phyloP scores from a whole-genome alignment of 2,888 invertebrate genomes.

The Imbricaverruca yamaguchii region DNA sequence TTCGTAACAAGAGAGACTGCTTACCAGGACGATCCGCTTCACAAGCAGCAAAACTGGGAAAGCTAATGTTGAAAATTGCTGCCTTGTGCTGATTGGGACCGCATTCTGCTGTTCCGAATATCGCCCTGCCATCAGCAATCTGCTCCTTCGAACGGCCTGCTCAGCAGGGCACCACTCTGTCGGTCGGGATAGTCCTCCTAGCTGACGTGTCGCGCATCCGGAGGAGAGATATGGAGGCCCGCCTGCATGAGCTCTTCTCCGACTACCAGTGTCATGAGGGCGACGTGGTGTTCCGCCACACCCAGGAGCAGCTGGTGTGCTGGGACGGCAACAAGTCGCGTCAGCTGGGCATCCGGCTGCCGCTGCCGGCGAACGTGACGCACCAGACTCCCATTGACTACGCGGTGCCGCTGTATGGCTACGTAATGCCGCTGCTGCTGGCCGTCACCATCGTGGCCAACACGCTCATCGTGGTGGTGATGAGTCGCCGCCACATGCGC shows the following conservation, averaged over 20 bases:
- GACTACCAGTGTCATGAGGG: neutral
- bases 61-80: too few species aligned
- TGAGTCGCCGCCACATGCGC: slow-evolving; percentile 82
- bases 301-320: neutral
- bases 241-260: neutral
- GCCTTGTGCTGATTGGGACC: too few species aligned
- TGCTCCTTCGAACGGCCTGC: too few species aligned
- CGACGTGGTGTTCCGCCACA: slow-evolving; percentile 1
- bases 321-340: neutral
- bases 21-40: too few species aligned
- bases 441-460: slow-evolving; percentile 84
- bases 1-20: too few species aligned
- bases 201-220: too few species aligned
- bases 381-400: slow-evolving; percentile 56
- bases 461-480: slow-evolving; percentile 79
- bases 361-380: slow-evolving; percentile 40
- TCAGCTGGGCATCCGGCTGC: neutral
- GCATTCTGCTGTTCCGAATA: too few species aligned
- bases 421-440: slow-evolving; percentile 74
- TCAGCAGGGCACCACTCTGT: too few species aligned
- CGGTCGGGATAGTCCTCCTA: too few species aligned
- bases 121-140: too few species aligned
- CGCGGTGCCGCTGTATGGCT: slow-evolving; percentile 64
- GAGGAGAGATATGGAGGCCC: too few species aligned
- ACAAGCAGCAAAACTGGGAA: too few species aligned